These are phyloP conservation scores for Ptyas mucosa DNA, from an alignment of 2,113 vertebrate species.

Conservation along the genomic window DNA sequence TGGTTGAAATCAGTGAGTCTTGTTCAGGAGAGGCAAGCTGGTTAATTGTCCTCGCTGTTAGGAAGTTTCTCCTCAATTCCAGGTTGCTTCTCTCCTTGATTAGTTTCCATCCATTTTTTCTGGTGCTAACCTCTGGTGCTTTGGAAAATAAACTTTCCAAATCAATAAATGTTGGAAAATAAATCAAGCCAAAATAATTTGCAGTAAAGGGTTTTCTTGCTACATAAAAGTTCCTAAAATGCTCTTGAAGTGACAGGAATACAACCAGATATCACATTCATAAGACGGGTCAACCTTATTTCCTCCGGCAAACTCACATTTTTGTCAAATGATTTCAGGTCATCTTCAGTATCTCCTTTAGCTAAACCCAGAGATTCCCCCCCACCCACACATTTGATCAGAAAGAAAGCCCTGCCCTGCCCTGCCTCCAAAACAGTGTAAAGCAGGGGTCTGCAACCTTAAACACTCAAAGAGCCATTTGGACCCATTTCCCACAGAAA, in stretches of 20 bases:
- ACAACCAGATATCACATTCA: neutral
- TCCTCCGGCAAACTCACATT: neutral
- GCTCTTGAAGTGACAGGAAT: neutral
- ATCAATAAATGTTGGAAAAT: no score
- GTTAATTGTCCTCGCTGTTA: no score
- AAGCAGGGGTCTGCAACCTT: no score
- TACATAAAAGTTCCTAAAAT: neutral
- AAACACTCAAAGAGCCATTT: no score
- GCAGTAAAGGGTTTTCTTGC: neutral
- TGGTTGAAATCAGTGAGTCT: slow-evolving; percentile 9
- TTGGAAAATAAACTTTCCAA: no score
- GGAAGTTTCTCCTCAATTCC: no score
- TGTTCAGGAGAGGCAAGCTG: neutral
- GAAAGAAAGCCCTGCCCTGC: neutral
- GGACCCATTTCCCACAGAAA: no score
- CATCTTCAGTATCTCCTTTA: slow-evolving; percentile 9
- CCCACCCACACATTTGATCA: slow-evolving; percentile 20
- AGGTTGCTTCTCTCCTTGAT: no score
- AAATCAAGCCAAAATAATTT: neutral
- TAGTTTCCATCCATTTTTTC: no score
- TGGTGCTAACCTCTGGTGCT: no score
- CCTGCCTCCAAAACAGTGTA: slow-evolving; percentile 42
- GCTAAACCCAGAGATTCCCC: neutral
- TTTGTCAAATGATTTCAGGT: neutral
- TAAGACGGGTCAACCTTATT: slow-evolving; percentile 32